Conservation (phyloP, 2,113 vertebrate species). For the Bostrychus sinensis region DNA sequence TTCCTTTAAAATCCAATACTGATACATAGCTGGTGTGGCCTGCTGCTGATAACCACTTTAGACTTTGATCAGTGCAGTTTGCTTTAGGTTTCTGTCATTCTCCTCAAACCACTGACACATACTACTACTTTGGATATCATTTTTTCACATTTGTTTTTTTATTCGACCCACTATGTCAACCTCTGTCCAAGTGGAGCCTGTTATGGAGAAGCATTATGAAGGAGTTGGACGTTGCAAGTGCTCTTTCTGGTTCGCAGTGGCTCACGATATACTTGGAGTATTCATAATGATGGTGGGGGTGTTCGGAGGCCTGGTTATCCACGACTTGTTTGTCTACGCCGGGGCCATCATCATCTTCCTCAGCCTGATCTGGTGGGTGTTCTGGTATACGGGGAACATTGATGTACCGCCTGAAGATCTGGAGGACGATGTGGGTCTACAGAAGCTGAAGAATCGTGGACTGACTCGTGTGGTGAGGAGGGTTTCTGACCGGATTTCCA, state of each 20-base stretch:
- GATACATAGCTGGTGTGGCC: conserved; percentile 17
- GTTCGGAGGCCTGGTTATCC: conserved; percentile 80
- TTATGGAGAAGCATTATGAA: conserved; percentile 50
- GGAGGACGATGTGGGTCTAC: conserved; percentile 74
- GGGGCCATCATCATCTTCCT: conserved; percentile 89
- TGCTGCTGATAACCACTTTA: conserved; percentile 57
- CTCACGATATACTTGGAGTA: conserved; percentile 84
- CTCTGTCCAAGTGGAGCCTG: conserved; percentile 41
- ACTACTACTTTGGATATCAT: background rate
- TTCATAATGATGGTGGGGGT: conserved; percentile 83
- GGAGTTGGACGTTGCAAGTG: conserved; percentile 84
- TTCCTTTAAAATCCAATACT: conserved; percentile 7
- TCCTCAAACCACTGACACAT: background rate
- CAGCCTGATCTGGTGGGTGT: conserved; percentile 94
- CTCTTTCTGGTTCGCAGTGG: conserved; percentile 89
- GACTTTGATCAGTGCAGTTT: conserved; percentile 61
- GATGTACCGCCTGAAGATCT: conserved; percentile 83
- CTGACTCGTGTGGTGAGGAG: conserved; percentile 53
- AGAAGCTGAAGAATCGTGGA: conserved; percentile 45
- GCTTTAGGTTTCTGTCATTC: conserved; percentile 17
- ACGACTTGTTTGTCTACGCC: conserved; percentile 87
- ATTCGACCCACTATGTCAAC: conserved; percentile 55
- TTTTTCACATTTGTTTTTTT: background rate
- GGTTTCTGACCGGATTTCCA: conserved; percentile 68
- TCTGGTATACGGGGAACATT: conserved; percentile 93